A percentile compares a stretch with the other conserved stretches of the same genome.
phyloP scores from a whole-genome alignment of 2,888 invertebrate genomes.

The Periphyllus acericola region DNA sequence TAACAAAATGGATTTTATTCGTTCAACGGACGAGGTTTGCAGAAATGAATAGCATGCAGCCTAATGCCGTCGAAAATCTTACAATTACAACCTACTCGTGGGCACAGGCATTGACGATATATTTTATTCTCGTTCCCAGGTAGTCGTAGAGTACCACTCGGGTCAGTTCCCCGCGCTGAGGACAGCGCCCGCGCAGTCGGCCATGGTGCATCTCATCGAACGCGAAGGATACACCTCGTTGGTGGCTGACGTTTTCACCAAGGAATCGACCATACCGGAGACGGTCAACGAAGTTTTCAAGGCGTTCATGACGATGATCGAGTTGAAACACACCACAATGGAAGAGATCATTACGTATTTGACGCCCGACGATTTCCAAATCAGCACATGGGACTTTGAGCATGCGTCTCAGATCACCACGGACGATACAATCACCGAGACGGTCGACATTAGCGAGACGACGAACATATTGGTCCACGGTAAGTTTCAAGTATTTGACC shows the following conservation, averaged over 20 bases:
- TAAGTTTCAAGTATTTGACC: background rate
- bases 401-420: constrained; percentile 74
- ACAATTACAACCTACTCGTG: too few relatives aligned
- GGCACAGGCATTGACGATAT: too few relatives aligned
- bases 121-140: constrained; percentile 60
- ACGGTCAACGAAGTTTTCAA: constrained; percentile 83
- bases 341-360: constrained; percentile 87
- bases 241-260: constrained; percentile 83
- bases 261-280: constrained; percentile 83
- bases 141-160: constrained; percentile 74
- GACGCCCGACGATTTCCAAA: constrained; percentile 84
- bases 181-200: constrained; percentile 85
- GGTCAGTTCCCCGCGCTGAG: constrained; percentile 82
- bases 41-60: too few relatives aligned
- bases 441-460: constrained; percentile 19
- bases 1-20: too few relatives aligned
- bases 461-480: constrained; percentile 14
- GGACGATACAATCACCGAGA: constrained; percentile 52
- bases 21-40: too few relatives aligned
- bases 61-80: too few relatives aligned
- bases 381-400: constrained; percentile 82
- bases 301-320: constrained; percentile 87
- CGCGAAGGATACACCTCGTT: constrained; percentile 83
- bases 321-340: constrained; percentile 80
- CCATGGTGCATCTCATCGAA: constrained; percentile 85